Percentiles rank a stretch among this genome's conserved stretches.
Evolutionary conservation across 1,140 invertebrate genomes (phyloP).

Genomic region (Phymastichus coffea): DNA sequence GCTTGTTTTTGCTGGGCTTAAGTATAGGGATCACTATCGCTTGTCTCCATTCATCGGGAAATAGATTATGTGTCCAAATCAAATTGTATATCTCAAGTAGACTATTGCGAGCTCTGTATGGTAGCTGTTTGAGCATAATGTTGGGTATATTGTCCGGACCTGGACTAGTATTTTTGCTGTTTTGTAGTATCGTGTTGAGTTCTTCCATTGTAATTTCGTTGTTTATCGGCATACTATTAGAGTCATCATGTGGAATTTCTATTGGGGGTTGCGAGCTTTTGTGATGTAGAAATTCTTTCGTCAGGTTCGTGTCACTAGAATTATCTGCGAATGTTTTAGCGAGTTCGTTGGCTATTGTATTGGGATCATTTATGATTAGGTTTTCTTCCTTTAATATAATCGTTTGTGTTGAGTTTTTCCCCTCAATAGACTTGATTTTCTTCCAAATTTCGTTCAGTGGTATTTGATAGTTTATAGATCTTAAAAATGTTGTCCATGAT

Average conservation of each 20-base stretch:
- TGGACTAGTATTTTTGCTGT: too few species aligned
- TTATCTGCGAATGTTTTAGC: slow-evolving; percentile 35
- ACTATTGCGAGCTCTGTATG: too few species aligned
- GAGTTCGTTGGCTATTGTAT: slow-evolving; percentile 34
- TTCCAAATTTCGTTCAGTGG: too few species aligned
- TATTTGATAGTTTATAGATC: too few species aligned
- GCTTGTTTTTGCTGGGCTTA: neutral
- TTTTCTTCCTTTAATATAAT: neutral
- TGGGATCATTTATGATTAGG: neutral
- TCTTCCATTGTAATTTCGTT: too few species aligned
- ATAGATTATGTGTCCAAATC: slow-evolving; percentile 9
- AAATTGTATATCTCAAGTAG: too few species aligned
- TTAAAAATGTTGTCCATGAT: slow-evolving; percentile 20
- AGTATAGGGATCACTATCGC: too few species aligned
- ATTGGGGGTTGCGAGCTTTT: too few species aligned
- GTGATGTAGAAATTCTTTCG: slow-evolving; percentile 10
- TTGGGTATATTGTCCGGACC: slow-evolving; percentile 4
- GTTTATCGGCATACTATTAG: too few species aligned
- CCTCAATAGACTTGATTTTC: slow-evolving; percentile 22
- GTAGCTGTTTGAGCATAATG: slow-evolving; percentile 17
- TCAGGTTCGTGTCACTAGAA: slow-evolving; percentile 36
- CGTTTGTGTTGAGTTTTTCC: neutral
- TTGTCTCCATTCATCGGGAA: slow-evolving; percentile 16
- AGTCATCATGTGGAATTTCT: too few species aligned
- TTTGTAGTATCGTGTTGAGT: too few species aligned